Conservation (phyloP, 2,888 invertebrate genomes). For the Acheta domesticus region DNA sequence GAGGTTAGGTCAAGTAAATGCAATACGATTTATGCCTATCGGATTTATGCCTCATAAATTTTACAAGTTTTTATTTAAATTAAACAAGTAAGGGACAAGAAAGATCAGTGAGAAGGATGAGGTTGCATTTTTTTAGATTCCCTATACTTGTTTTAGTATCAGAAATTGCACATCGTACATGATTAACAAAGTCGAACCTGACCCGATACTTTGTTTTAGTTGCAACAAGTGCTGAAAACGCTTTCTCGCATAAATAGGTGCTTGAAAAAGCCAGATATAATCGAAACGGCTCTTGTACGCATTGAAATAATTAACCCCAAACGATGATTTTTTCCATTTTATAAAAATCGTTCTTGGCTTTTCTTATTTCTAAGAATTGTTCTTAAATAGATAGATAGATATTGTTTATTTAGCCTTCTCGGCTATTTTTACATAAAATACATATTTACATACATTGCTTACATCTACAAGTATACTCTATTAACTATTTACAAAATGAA, state of each 20-base stretch:
- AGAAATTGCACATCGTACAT: not conserved
- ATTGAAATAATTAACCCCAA: not conserved
- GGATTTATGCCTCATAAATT: too few species aligned
- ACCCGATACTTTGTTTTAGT: not conserved
- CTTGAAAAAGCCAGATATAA: constrained; percentile 4
- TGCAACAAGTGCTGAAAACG: not conserved
- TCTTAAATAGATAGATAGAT: too few species aligned
- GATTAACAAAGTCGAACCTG: not conserved
- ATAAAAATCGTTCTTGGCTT: not conserved
- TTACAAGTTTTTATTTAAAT: not conserved
- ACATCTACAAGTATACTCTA: too few species aligned
- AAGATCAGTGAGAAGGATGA: not conserved
- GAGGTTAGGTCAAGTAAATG: too few species aligned
- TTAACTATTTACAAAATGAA: too few species aligned
- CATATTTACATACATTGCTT: too few species aligned
- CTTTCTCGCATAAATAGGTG: not conserved
- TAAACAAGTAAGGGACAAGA: not conserved
- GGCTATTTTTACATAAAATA: too few species aligned
- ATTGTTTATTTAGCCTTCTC: too few species aligned
- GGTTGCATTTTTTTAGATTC: constrained; percentile 20
- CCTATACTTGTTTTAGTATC: not conserved
- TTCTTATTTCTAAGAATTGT: not conserved
- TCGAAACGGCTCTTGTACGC: not conserved
- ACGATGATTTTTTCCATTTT: not conserved
- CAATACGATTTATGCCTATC: too few species aligned